Evolutionary conservation across 2,888 invertebrate genomes (phyloP).

Genomic region (Acholoe squamosa): DNA sequence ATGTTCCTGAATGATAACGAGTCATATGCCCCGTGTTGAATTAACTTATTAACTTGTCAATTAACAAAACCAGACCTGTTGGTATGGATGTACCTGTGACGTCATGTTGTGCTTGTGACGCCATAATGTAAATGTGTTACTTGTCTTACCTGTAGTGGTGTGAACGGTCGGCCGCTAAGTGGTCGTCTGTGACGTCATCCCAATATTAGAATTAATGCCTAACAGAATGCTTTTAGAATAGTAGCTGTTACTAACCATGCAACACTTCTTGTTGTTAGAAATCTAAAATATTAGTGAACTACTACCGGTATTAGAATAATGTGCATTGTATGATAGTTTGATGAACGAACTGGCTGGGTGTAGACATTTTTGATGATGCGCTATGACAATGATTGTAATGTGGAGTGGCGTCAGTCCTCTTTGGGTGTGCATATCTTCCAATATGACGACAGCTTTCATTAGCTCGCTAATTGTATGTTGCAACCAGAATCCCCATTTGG

Average conservation of each 20-base stretch:
- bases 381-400: slow-evolving; percentile 35
- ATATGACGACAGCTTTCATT: no score
- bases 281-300: slow-evolving; percentile 45
- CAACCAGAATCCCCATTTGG: no score
- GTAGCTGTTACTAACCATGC: slow-evolving; percentile 54
- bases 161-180: background rate
- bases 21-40: no score
- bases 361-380: slow-evolving; percentile 21
- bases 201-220: slow-evolving; percentile 15
- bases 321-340: slow-evolving; percentile 51
- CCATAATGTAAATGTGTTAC: slow-evolving; percentile 18
- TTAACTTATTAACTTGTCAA: no score
- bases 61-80: slow-evolving; percentile 21
- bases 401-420: background rate
- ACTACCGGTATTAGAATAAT: slow-evolving; percentile 53
- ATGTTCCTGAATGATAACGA: no score
- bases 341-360: background rate
- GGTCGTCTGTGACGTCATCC: background rate
- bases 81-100: slow-evolving; percentile 12
- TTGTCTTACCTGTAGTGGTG: background rate
- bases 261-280: slow-evolving; percentile 51
- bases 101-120: slow-evolving; percentile 27
- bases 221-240: slow-evolving; percentile 43
- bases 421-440: background rate
- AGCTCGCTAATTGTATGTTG: no score